Evolutionary conservation across 1,140 invertebrate genomes (phyloP).

Genomic region (Whitmania pigra): DNA sequence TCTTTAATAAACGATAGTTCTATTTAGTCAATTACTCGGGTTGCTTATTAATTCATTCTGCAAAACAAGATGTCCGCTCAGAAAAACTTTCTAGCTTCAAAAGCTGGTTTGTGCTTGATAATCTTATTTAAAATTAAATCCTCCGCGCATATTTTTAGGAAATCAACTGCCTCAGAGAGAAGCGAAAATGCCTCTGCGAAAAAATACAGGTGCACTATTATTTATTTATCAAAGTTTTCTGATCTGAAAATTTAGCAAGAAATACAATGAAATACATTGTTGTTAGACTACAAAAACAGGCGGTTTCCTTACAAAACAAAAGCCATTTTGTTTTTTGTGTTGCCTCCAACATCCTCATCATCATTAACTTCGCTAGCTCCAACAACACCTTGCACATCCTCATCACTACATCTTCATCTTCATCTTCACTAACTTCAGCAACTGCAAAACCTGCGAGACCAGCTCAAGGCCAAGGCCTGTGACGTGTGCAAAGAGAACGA

Average conservation of each 20-base stretch:
- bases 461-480: conserved; percentile 3
- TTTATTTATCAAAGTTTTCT: too few relatives aligned
- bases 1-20: neutral
- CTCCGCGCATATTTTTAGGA: neutral
- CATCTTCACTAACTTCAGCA: too few relatives aligned
- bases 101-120: neutral
- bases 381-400: neutral
- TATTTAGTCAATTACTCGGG: neutral
- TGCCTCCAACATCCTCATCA: neutral
- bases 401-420: neutral
- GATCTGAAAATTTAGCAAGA: conserved; percentile 12
- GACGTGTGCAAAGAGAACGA: conserved; percentile 10
- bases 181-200: conserved; percentile 10
- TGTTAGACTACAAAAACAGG: neutral
- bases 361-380: conserved; percentile 2
- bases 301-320: neutral
- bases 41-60: neutral
- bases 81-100: neutral
- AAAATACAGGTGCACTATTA: conserved; percentile 1
- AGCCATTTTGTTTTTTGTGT: neutral
- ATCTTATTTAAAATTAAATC: neutral
- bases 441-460: conserved; percentile 12
- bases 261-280: too few relatives aligned
- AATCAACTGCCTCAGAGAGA: conserved; percentile 8
- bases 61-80: neutral